These are phyloP conservation scores for Etheostoma spectabile DNA, from an alignment of 2,113 vertebrate species.

Conservation along the genomic window DNA sequence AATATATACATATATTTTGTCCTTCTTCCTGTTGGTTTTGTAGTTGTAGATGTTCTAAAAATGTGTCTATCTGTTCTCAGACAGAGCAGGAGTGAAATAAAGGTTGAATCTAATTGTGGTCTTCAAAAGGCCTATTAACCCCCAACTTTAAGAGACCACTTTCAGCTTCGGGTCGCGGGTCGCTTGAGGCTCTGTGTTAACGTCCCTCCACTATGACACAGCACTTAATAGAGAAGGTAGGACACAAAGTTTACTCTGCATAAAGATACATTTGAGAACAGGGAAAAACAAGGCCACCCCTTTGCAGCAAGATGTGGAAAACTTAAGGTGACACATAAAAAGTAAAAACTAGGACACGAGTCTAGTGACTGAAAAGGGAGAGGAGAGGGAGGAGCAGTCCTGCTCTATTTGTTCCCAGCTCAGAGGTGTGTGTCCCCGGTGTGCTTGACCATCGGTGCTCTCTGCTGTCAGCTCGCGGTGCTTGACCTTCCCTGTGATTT, in stretches of 20 bases:
- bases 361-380: constrained; percentile 34
- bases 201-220: neutral
- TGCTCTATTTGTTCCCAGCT: constrained; percentile 63
- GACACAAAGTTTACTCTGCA: constrained; percentile 51
- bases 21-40: too few relatives aligned
- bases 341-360: constrained; percentile 73
- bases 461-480: constrained; percentile 45
- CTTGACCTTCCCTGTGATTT: constrained; percentile 72
- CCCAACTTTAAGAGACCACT: neutral
- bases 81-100: neutral
- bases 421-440: constrained; percentile 30
- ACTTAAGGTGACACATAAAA: constrained; percentile 76
- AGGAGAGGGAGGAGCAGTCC: constrained; percentile 29
- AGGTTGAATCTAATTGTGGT: neutral
- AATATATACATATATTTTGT: too few relatives aligned
- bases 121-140: neutral
- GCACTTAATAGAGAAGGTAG: constrained; percentile 34
- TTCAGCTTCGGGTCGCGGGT: too few relatives aligned
- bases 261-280: constrained; percentile 47
- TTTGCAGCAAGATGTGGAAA: constrained; percentile 51
- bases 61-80: neutral
- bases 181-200: neutral
- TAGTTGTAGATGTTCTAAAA: too few relatives aligned
- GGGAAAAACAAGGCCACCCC: constrained; percentile 68
- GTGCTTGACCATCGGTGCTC: constrained; percentile 56